Percentiles rank a stretch among this genome's conserved stretches.
These are phyloP conservation scores for Microplitis deprimator DNA, from an alignment of 2,888 invertebrate species.

Conservation along the genomic window DNA sequence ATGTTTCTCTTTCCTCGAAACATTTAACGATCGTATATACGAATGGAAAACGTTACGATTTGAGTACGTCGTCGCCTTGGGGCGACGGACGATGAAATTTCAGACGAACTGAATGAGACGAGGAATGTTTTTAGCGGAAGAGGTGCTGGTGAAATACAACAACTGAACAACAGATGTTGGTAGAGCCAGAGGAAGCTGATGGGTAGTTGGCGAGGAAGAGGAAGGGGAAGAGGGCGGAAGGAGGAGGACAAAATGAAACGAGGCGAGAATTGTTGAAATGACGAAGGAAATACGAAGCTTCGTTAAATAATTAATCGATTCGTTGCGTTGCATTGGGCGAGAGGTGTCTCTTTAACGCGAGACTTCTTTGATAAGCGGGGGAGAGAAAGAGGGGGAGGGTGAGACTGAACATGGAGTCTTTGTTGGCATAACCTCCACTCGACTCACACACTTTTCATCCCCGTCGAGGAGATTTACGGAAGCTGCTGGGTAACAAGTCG, in stretches of 20 bases:
- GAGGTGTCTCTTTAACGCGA: conserved; percentile 20
- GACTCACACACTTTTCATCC: neutral
- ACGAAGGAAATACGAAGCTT: conserved; percentile 53
- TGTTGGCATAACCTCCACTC: neutral
- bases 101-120: conserved; percentile 30
- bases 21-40: conserved; percentile 26
- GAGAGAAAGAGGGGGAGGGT: neutral
- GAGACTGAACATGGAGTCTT: neutral
- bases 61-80: conserved; percentile 35
- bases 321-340: conserved; percentile 46
- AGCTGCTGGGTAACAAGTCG: neutral
- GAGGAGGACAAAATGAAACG: conserved; percentile 46
- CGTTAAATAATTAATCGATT: conserved; percentile 59
- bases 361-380: neutral
- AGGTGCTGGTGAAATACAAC: neutral
- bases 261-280: conserved; percentile 47
- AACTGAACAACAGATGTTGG: neutral
- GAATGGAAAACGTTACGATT: conserved; percentile 39
- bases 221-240: neutral
- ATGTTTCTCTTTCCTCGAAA: conserved; percentile 10
- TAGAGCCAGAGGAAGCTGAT: too few species aligned
- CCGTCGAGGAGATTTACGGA: neutral
- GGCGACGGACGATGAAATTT: conserved; percentile 39
- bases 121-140: neutral
- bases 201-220: conserved; percentile 10